Percentiles rank a stretch among this genome's conserved stretches.
phyloP scores from a whole-genome alignment of 2,797 vertebrate genomes.

The Anniella stebbinsi region DNA sequence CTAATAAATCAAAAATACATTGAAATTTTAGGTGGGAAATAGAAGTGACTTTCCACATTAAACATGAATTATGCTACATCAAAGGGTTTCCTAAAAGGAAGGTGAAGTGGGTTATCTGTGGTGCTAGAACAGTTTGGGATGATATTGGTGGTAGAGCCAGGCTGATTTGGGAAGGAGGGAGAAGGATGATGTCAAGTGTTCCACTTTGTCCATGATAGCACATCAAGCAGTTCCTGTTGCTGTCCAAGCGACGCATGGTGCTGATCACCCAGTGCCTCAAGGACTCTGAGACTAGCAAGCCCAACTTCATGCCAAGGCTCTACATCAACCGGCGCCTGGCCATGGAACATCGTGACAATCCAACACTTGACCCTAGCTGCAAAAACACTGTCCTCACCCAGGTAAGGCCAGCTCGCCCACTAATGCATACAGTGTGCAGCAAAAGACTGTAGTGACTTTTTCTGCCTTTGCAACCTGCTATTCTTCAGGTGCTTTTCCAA shows the following conservation, averaged over 20 bases:
- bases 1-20: background rate
- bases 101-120: background rate
- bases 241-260: slow-evolving; percentile 92
- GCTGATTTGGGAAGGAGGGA: background rate
- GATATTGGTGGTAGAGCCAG: background rate
- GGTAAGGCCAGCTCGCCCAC: slow-evolving; percentile 77
- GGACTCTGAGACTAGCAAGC: slow-evolving; percentile 96
- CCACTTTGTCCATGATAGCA: slow-evolving; percentile 76
- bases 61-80: background rate
- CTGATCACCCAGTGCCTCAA: slow-evolving; percentile 96
- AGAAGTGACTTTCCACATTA: background rate
- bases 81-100: background rate
- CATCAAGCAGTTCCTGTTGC: slow-evolving; percentile 95
- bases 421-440: background rate
- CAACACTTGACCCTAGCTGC: slow-evolving; percentile 89
- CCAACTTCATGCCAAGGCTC: slow-evolving; percentile 95
- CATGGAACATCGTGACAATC: slow-evolving; percentile 97
- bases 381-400: slow-evolving; percentile 95
- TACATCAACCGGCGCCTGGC: slow-evolving; percentile 98
- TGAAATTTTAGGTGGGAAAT: background rate
- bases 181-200: background rate
- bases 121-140: background rate
- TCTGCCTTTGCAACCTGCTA: background rate
- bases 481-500: background rate
- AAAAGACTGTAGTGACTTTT: background rate